Evolutionary conservation across 2,113 vertebrate species (phyloP), one percentile per base, ranked within the genome.

Genomic region (Murina feae): DNA sequence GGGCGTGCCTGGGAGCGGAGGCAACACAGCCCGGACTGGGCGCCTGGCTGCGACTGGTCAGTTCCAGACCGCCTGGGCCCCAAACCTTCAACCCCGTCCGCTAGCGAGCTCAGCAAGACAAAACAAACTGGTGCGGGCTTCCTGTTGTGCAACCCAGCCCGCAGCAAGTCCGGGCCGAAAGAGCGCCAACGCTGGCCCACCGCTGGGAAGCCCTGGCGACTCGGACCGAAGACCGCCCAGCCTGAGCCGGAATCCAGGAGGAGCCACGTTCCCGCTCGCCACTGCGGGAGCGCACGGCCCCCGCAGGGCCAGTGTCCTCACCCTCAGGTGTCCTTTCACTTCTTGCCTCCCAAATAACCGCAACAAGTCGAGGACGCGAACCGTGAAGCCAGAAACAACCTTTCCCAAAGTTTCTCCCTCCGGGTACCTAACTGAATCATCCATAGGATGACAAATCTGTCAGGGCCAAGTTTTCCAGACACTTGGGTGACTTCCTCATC

Each of bases 101-200:
- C 44, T 0, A 83, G 86, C 49, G 5, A 71, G 74, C 65, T 72
- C 94, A 88, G 89, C 94, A 94, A 96, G 97, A 96, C 96, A 96
- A 97, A 97, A 97, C 97, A 97, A 96, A 97, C 94, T 95, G 81
- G 53, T 85, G 91, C 96, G 78, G 93, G 96, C 92, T 97, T 97
- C 97, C 97, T 97, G 97, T 97, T 97, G 96, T 97, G 97, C 96
- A 97, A 97, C 86, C 81, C 32, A 0, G 84, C 80, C 92, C 94
- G 25, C 93, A 96, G 93, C 87, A 87, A 91, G 91, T 79, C 65
- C 14, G 39, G 75, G 69, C 94, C 79, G 84, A 92, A 76, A 85
- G 94, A 74, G 74, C 86, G 65, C 93, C 32, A 82, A 91, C 9
- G 85, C 58, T 0, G 71, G 71, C 80, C 39, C 21, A 30, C 47